Percentiles rank a stretch among this genome's conserved stretches.
Conservation (phyloP, 2,888 invertebrate species). For the Isoperla grammatica region DNA sequence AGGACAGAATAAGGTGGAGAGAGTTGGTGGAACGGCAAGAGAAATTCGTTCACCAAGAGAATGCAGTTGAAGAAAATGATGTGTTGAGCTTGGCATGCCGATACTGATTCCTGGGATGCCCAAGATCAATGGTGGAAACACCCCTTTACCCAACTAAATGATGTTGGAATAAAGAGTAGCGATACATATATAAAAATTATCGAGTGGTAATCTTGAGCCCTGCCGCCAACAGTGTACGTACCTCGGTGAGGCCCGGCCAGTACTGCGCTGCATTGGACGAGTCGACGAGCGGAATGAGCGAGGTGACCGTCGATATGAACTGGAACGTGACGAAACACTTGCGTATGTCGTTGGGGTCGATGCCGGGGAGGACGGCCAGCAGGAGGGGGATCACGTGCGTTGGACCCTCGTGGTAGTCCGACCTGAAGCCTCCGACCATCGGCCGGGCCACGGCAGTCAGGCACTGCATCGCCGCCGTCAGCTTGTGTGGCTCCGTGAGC, state of each 20-base stretch:
- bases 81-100: no score
- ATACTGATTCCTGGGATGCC: no score
- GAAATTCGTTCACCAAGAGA: no score
- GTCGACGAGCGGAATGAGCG: constrained; percentile 77
- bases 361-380: constrained; percentile 74
- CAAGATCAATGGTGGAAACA: no score
- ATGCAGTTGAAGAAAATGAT: no score
- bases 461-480: constrained; percentile 65
- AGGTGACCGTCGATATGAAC: constrained; percentile 68
- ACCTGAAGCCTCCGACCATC: constrained; percentile 47
- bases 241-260: constrained; percentile 64
- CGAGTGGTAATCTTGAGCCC: no score
- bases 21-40: no score
- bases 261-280: constrained; percentile 69
- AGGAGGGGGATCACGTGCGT: constrained; percentile 76
- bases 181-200: no score
- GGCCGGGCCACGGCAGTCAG: constrained; percentile 63
- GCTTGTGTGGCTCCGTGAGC: constrained; percentile 81
- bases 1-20: no score
- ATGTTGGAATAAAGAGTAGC: no score
- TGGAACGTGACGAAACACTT: constrained; percentile 72
- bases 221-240: constrained; percentile 11
- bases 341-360: constrained; percentile 82
- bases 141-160: no score
- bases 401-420: constrained; percentile 66